Evolutionary conservation across 2,113 vertebrate species (phyloP).

Genomic region (Laterallus jamaicensis): DNA sequence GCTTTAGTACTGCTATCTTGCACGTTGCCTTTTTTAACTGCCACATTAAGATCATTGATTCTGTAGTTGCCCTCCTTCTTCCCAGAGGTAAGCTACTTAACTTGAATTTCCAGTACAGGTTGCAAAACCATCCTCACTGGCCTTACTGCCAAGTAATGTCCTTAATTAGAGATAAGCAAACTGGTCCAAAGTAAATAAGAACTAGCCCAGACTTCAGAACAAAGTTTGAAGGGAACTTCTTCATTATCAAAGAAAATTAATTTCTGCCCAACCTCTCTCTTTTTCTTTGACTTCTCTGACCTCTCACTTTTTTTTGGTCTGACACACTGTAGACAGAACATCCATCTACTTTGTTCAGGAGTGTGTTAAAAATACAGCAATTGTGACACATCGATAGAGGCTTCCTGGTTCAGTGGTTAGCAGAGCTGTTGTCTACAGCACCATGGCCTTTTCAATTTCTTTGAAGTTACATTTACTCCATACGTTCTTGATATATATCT

Average conservation of each 20-base stretch:
- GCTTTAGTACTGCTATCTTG: neutral
- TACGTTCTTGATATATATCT: neutral
- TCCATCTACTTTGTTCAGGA: neutral
- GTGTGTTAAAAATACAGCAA: neutral
- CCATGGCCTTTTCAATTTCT: neutral
- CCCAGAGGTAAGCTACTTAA: neutral
- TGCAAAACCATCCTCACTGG: neutral
- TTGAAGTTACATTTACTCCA: neutral
- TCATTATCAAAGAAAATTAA: neutral
- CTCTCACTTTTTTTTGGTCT: neutral
- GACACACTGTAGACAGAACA: neutral
- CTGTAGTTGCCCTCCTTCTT: neutral
- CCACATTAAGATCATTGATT: neutral
- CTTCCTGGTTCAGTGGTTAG: neutral
- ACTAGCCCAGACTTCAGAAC: neutral
- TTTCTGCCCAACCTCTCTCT: neutral
- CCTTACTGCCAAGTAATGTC: neutral
- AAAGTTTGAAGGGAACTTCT: neutral
- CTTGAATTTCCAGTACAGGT: neutral
- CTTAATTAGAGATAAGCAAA: slow-evolving; percentile 13
- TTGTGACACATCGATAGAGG: neutral
- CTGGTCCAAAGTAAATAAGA: neutral
- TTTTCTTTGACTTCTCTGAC: neutral
- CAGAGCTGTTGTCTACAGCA: neutral
- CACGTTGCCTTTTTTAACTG: neutral